Conservation (phyloP, 2,797 vertebrate species). For the Scolopax bukidnonensis region DNA sequence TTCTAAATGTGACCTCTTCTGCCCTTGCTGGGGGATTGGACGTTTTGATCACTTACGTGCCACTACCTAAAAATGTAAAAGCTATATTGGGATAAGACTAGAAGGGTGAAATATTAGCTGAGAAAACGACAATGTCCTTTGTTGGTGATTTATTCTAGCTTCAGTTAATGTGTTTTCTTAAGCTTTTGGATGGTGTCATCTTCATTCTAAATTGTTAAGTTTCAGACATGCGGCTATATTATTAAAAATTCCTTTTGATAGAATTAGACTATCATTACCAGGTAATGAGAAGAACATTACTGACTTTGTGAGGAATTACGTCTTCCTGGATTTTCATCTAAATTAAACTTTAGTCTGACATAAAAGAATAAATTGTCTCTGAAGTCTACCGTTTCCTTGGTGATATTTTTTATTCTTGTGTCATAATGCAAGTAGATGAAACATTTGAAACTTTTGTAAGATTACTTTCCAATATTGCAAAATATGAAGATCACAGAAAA, state of each 20-base stretch:
- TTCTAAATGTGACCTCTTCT: neutral
- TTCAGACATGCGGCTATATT: constrained; percentile 68
- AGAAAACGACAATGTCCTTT: constrained; percentile 52
- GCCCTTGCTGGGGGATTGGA: neutral
- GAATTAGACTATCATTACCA: constrained; percentile 75
- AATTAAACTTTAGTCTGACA: constrained; percentile 72
- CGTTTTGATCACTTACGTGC: neutral
- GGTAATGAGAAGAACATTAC: constrained; percentile 72
- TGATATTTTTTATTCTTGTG: constrained; percentile 60
- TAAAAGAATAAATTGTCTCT: constrained; percentile 71
- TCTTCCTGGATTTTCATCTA: constrained; percentile 73
- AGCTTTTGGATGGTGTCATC: constrained; percentile 60
- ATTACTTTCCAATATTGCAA: constrained; percentile 22
- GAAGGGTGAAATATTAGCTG: constrained; percentile 25
- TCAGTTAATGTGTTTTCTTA: constrained; percentile 68
- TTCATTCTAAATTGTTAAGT: constrained; percentile 61
- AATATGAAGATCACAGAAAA: constrained; percentile 37
- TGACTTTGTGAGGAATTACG: constrained; percentile 67
- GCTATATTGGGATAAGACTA: neutral
- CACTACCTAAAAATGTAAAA: neutral
- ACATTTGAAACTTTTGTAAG: constrained; percentile 50
- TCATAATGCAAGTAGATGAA: constrained; percentile 23
- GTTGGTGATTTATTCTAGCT: constrained; percentile 65
- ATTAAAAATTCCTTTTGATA: constrained; percentile 73
- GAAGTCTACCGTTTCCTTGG: constrained; percentile 60